Conservation (phyloP, 2,797 vertebrate genomes). For the Oophaga sylvatica region DNA sequence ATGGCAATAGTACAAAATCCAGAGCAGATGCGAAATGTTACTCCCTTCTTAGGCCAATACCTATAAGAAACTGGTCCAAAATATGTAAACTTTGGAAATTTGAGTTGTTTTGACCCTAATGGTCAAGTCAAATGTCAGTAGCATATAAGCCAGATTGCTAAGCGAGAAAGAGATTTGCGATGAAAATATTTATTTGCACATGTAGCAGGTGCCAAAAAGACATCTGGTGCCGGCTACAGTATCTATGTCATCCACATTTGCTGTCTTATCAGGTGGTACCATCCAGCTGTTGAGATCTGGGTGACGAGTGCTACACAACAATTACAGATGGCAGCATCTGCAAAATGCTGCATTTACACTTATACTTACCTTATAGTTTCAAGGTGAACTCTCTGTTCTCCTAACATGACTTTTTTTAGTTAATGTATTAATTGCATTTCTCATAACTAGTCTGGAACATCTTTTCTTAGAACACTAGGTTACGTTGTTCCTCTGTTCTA, state of each 20-base stretch:
- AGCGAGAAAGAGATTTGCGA: not conserved
- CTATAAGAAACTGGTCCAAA: not conserved
- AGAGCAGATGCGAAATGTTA: not conserved
- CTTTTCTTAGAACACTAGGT: not conserved
- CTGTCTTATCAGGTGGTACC: conserved; percentile 3
- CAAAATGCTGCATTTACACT: not conserved
- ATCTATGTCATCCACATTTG: conserved; percentile 5
- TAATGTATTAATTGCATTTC: not conserved
- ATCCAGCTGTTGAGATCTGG: conserved; percentile 5
- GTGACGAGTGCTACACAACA: not conserved
- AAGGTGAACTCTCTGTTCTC: not conserved
- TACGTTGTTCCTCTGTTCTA: not conserved
- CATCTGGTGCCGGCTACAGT: not conserved
- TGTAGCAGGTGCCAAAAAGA: conserved; percentile 20
- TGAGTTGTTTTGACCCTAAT: not conserved
- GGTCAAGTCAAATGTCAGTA: not conserved
- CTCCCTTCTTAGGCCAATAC: not conserved
- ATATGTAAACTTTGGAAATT: not conserved
- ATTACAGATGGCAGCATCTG: not conserved
- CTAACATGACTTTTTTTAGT: not conserved
- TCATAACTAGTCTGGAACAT: not conserved
- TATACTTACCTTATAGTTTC: not conserved
- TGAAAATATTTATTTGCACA: conserved; percentile 24
- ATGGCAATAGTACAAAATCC: not conserved
- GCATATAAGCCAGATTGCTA: not conserved